Base-by-base conservation (phyloP, 2,797 vertebrate genomes). In the Syndactyla subalaris region DNA sequence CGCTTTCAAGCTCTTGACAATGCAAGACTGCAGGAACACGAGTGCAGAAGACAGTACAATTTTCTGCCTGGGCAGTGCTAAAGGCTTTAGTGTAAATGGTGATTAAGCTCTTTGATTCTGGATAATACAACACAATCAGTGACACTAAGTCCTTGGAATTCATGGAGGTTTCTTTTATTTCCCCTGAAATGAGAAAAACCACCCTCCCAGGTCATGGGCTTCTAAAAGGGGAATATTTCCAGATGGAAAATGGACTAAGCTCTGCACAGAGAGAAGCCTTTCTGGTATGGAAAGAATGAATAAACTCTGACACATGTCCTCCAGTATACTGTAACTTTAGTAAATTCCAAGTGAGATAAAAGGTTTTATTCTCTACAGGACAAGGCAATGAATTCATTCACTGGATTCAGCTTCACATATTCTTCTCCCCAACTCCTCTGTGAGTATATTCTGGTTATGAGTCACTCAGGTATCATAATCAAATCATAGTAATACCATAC, bases 271-370 rank as follows among this genome's bases (percentile, higher is more conserved):
- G 18, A 51, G 76, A 92, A 67, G 57, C 24, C 87, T 83, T 63
- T 79, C 49, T 89, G 82, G 61, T 89, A 95, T 92, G 94, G 90
- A 91, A 97, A 89, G 79, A 96, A 97, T 88, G 61, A 96, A 77
- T 90, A 88, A 96, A 63, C 66, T 94, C 15, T 52, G 81, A 43
- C 62, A 82, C 14, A 38, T 75, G 24, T 90, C 39, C 27, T 79
- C 36, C 38, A 66, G 57, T 92, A 80, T 82, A 59, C 57, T 75
- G 57, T 89, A 91, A 82, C 68, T 79, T 81, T 8, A 92, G 55
- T 72, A 92, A 92, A 81, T 95, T 94, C 70, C 71, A 92, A 78
- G 52, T 3, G 1, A 84, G 38, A 36, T 63, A 79, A 78, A 83
- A 81, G 29, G 36, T 83, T 87, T 87, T 51, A 63, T 68, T 74